These are phyloP conservation scores for Pollenia griseotomentosa DNA, from an alignment of 2,888 invertebrate species.

Conservation along the genomic window DNA sequence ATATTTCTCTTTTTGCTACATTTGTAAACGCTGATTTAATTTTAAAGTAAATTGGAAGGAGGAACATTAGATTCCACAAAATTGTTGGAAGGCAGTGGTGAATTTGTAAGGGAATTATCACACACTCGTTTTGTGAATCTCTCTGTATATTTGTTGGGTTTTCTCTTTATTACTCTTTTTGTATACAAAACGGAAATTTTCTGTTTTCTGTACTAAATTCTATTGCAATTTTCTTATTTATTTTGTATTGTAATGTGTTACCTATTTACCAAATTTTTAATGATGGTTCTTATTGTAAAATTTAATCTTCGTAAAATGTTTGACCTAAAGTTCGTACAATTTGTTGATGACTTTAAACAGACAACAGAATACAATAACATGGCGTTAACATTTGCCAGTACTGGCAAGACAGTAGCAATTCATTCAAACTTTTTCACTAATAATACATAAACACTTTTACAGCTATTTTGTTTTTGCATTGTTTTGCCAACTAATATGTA, in stretches of 20 bases:
- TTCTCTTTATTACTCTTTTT: background rate
- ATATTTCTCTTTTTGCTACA: background rate
- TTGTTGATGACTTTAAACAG: background rate
- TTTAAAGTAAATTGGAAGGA: too few species aligned
- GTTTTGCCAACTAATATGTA: too few species aligned
- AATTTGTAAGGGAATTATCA: background rate
- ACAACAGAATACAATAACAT: background rate
- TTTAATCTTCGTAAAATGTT: conserved; percentile 29
- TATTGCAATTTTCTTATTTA: background rate
- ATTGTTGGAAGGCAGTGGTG: too few species aligned
- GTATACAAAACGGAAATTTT: background rate
- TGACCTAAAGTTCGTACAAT: conserved; percentile 57
- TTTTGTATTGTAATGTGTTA: background rate
- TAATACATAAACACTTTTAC: too few species aligned
- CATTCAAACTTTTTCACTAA: too few species aligned
- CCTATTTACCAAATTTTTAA: conserved; percentile 78
- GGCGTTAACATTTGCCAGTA: too few species aligned
- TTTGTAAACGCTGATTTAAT: background rate
- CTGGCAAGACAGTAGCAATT: too few species aligned
- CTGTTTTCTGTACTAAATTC: background rate
- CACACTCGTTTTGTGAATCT: background rate
- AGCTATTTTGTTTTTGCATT: too few species aligned
- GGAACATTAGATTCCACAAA: too few species aligned
- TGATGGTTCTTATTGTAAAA: conserved; percentile 77
- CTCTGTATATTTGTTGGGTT: background rate